phyloP scores from a whole-genome alignment of 2,888 invertebrate species.

The Andrena bicolor region DNA sequence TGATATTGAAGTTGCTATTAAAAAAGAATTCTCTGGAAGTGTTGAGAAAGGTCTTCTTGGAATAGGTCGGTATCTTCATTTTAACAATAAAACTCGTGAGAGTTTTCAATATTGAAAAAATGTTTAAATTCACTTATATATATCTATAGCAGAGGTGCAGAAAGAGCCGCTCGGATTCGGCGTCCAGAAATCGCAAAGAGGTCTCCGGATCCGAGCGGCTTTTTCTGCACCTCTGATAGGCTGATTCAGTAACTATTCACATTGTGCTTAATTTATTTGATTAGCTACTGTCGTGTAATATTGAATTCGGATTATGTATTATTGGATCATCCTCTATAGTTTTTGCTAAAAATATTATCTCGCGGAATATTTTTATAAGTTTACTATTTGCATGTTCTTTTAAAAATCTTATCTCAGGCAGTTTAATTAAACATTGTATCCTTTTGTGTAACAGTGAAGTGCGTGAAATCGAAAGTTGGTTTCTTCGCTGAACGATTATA shows the following conservation, averaged over 20 bases:
- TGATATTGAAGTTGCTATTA: conserved; percentile 94
- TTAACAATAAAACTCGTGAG: not conserved
- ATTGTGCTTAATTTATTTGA: not conserved
- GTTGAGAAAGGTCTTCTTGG: conserved; percentile 94
- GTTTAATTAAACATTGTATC: not conserved
- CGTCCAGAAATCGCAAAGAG: too few relatives aligned
- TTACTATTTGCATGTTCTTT: not conserved
- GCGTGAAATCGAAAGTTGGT: conserved; percentile 95
- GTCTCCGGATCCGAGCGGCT: too few relatives aligned
- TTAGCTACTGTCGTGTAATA: too few relatives aligned
- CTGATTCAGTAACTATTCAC: not conserved
- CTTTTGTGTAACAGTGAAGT: conserved; percentile 88
- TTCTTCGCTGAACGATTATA: conserved; percentile 97
- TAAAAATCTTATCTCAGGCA: not conserved
- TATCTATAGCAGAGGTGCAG: not conserved
- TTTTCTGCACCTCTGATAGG: too few relatives aligned
- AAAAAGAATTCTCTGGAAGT: conserved; percentile 95
- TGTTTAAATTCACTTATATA: conserved; percentile 1
- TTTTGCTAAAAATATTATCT: too few relatives aligned
- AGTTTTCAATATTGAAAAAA: conserved; percentile 12
- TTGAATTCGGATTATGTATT: too few relatives aligned
- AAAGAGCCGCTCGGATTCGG: too few relatives aligned
- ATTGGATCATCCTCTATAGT: too few relatives aligned
- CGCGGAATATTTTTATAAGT: too few relatives aligned
- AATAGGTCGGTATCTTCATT: conserved; percentile 88